Evolutionary conservation across 2,888 invertebrate genomes (phyloP), one percentile per base, ranked within the genome.

Genomic region (Caenorhabditis sulstoni): DNA sequence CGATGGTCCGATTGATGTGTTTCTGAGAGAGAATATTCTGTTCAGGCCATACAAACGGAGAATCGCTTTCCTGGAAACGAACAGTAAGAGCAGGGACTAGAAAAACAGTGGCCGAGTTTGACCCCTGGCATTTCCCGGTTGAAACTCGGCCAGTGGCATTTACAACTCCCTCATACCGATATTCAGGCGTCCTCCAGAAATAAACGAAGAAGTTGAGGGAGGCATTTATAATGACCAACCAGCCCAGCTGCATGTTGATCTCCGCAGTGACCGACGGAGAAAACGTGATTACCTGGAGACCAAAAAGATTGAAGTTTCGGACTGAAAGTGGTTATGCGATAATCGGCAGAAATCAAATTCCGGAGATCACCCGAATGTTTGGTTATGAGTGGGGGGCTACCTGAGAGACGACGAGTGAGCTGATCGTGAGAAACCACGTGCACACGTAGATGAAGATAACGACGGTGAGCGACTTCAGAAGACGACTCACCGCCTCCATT

Each of bases 381-480:
- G 55, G 18, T 55, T 12, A 37, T n/a, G 1, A 3, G 3, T 35
- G 9, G 20, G 8, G 4, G 44, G 20, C 18, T 61, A 84, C 84
- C 78, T 83, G 83, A n/a, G 81, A 77, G 12, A 81, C 64, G 18
- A 85, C 59, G 1, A 85, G 75, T 8, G 79, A 70, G n/a, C 62
- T 52, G 12, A 85, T 79, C 44, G 85, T 85, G 50, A 85, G 66
- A 62, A 83, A 83, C 85, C 85, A 85, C 23, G 85, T 85, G 50
- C 58, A 79, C 11, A 76, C 74, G 39, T 85, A 85, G 12, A 85
- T 77, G 16, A 52, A 44, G 23, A 83, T 74, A 9, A 85, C 81
- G 9, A 85, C 45, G 50, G 79, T 79, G 18, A 85, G 52, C 18
- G 85, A 85, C 44, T 76, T 81, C 57, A 85, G 78, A 44, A 83